Percentiles rank a stretch among this genome's conserved stretches.
These are phyloP conservation scores for Polyergus mexicanus DNA, from an alignment of 1,140 invertebrate genomes.

Conservation along the genomic window DNA sequence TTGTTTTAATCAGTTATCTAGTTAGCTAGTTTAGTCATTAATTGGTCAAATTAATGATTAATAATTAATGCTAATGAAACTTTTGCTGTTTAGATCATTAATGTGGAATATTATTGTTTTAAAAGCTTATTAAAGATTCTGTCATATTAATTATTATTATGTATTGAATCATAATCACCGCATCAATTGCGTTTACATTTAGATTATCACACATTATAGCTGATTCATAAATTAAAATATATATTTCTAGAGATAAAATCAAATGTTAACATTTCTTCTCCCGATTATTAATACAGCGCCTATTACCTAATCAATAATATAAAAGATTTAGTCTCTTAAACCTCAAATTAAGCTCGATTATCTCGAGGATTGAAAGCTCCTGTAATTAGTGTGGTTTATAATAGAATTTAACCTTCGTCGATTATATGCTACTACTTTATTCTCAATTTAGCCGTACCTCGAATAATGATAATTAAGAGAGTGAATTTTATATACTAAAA, in stretches of 20 bases:
- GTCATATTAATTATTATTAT: not conserved
- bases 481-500: not conserved
- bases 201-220: not conserved
- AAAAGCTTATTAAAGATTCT: not conserved
- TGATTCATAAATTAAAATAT: not conserved
- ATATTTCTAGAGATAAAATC: not conserved
- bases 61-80: too few relatives aligned
- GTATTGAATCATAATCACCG: not conserved
- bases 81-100: too few relatives aligned
- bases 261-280: too few relatives aligned
- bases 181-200: too few relatives aligned
- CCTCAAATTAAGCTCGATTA: conserved; percentile 10
- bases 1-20: too few relatives aligned
- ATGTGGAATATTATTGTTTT: too few relatives aligned
- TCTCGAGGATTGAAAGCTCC: not conserved
- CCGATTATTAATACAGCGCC: not conserved
- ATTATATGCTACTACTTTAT: not conserved
- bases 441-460: not conserved
- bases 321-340: conserved; percentile 6
- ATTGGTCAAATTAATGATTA: too few relatives aligned
- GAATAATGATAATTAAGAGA: not conserved
- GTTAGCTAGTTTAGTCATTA: too few relatives aligned
- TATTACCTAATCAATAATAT: not conserved
- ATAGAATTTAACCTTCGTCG: conserved; percentile 8
- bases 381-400: not conserved